These are phyloP conservation scores for Dromas ardeola DNA, from an alignment of 2,113 vertebrate genomes.

Conservation along the genomic window DNA sequence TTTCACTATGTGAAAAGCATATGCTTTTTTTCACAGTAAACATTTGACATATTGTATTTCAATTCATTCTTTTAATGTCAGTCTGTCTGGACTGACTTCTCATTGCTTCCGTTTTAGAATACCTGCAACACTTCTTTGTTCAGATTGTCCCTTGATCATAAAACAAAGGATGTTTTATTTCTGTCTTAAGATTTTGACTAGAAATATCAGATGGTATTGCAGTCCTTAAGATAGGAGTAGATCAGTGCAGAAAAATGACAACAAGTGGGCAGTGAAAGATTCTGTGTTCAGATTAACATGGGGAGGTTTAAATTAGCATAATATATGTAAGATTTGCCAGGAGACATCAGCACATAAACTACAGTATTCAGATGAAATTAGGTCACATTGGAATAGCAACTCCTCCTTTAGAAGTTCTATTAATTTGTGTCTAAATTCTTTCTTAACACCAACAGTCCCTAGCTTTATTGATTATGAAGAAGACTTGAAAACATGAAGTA, in stretches of 20 bases:
- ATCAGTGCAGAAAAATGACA: neutral
- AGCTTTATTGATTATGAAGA: neutral
- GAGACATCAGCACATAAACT: neutral
- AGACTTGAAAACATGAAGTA: neutral
- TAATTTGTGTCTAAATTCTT: neutral
- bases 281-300: neutral
- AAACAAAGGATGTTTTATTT: neutral
- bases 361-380: neutral
- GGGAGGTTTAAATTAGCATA: neutral
- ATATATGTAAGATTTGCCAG: neutral
- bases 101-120: neutral
- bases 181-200: neutral
- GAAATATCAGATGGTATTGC: neutral
- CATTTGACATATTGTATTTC: neutral
- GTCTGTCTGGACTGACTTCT: neutral
- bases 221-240: neutral
- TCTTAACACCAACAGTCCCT: neutral
- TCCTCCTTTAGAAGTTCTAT: neutral
- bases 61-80: neutral
- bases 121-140: neutral
- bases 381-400: neutral
- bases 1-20: neutral
- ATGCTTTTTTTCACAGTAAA: neutral
- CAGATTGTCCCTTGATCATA: neutral
- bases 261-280: neutral